These are phyloP conservation scores for Yponomeuta cagnagella DNA, from an alignment of 2,888 invertebrate genomes.

Conservation along the genomic window DNA sequence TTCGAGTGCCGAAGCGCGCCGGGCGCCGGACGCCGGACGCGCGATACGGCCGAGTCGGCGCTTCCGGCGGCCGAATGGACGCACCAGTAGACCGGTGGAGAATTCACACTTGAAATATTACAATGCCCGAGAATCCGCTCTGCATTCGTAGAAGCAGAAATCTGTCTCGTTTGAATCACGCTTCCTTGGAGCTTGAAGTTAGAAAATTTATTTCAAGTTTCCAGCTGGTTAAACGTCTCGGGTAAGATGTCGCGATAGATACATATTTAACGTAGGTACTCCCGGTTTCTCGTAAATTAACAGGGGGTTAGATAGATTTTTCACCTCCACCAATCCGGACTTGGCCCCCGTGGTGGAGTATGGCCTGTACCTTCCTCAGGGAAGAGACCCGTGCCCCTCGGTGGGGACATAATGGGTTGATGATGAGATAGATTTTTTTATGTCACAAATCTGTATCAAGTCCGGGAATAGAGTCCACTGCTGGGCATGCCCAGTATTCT, in stretches of 20 bases:
- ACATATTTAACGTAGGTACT: too few species aligned
- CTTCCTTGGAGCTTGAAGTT: not conserved
- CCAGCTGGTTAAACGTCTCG: not conserved
- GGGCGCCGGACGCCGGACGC: conserved; percentile 27
- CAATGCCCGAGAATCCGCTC: not conserved
- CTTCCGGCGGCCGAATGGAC: not conserved
- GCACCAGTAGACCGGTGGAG: not conserved
- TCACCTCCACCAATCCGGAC: too few species aligned
- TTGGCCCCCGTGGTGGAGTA: too few species aligned
- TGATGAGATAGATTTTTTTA: too few species aligned
- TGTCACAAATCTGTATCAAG: too few species aligned
- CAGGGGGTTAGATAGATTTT: too few species aligned
- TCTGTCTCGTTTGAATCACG: not conserved
- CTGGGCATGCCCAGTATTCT: too few species aligned
- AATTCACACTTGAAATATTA: conserved; percentile 5
- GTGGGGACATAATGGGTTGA: too few species aligned
- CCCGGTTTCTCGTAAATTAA: too few species aligned
- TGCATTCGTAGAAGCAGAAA: not conserved
- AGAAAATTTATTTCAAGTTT: not conserved
- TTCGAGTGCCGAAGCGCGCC: conserved; percentile 17
- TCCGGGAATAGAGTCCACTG: too few species aligned
- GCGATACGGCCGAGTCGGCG: conserved; percentile 13
- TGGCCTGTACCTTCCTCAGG: too few species aligned
- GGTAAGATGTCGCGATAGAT: not conserved
- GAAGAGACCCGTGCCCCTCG: too few species aligned